Percentiles rank a stretch among this genome's conserved stretches.
Conservation (phyloP, 2,888 invertebrate species). For the Scaptomyza parva region DNA sequence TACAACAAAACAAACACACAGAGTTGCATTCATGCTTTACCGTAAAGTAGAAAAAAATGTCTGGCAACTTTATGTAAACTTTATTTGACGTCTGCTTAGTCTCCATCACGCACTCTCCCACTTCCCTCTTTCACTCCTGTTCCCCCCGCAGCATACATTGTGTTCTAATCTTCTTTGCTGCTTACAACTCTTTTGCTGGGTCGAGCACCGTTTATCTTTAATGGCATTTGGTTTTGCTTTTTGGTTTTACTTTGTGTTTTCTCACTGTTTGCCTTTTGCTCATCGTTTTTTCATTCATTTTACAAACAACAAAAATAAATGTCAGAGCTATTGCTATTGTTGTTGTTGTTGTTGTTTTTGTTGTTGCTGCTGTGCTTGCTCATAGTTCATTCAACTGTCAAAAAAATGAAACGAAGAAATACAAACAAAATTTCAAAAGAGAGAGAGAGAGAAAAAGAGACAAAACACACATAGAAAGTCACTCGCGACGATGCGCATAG, state of each 20-base stretch:
- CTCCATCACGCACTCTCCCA: neutral
- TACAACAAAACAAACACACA: slow-evolving; percentile 1
- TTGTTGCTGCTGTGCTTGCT: slow-evolving; percentile 15
- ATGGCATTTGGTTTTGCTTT: slow-evolving; percentile 28
- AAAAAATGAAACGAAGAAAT: slow-evolving; percentile 62
- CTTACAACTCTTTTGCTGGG: slow-evolving; percentile 13
- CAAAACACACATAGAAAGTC: slow-evolving; percentile 24
- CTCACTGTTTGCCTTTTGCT: slow-evolving; percentile 38
- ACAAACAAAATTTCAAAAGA: slow-evolving; percentile 37
- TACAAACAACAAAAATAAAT: slow-evolving; percentile 34
- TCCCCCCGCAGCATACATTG: slow-evolving; percentile 38
- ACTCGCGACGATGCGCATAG: slow-evolving; percentile 41
- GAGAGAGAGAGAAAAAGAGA: neutral
- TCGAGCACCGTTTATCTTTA: slow-evolving; percentile 37
- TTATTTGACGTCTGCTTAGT: slow-evolving; percentile 44
- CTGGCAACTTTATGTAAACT: slow-evolving; percentile 53
- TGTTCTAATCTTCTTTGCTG: slow-evolving; percentile 7
- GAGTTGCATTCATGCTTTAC: slow-evolving; percentile 9
- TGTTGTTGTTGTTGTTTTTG: slow-evolving; percentile 31
- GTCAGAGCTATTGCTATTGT: slow-evolving; percentile 2
- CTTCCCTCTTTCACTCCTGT: neutral
- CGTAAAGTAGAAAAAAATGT: slow-evolving; percentile 14
- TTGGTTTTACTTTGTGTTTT: too few species aligned
- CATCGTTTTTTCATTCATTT: slow-evolving; percentile 47
- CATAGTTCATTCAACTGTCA: slow-evolving; percentile 82